Base-by-base conservation (phyloP, 1,140 invertebrate species). In the Antheraea mylitta region DNA sequence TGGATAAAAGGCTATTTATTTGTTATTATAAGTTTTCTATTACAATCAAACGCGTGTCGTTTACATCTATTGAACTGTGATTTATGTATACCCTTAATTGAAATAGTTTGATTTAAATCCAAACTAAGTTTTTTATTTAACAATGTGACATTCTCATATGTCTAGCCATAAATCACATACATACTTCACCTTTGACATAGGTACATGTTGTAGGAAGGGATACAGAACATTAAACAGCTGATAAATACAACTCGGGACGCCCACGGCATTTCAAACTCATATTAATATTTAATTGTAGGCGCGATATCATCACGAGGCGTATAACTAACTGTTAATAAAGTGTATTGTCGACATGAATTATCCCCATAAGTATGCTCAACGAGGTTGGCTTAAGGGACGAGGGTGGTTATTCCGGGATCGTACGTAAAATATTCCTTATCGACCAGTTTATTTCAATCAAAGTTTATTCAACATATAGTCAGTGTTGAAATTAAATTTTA, bases 211-310 rank as follows among this genome's bases (percentile, higher is more conserved):
- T 83, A 80, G 79, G 76, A 72, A 84, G 80, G 76, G 68, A 71
- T 76, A 77, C 78, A 70, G 66, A 61, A 66, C 74, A 78, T 80
- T 85, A 84, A 86, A 75, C 74, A 79, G 75, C 76, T 73, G 73
- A 88, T 87, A 87, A 86, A 89, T 90, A 80, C 68, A 78, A 69
- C 64, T 61, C 66, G 63, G 67, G 72, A 79, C 85, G 84, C 87
- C 87, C 81, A 88, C 89, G 79, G 81, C 77, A 80, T 80, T 75
- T 85, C 79, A 73, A 86, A 83, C 81, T 82, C 86, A 76, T 89
- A 91, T 91, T 90, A 91, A 91, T 89, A 90, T 90, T 89, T 90
- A 89, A 91, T 90, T 91, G 88, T 90, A 87, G 83, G 81, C 80
- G 82, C 84, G 89, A 91, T 91, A 91, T 88, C 82, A 91, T 91